Base-by-base conservation (phyloP, 2,888 invertebrate species). In the Crocallis elinguaria region DNA sequence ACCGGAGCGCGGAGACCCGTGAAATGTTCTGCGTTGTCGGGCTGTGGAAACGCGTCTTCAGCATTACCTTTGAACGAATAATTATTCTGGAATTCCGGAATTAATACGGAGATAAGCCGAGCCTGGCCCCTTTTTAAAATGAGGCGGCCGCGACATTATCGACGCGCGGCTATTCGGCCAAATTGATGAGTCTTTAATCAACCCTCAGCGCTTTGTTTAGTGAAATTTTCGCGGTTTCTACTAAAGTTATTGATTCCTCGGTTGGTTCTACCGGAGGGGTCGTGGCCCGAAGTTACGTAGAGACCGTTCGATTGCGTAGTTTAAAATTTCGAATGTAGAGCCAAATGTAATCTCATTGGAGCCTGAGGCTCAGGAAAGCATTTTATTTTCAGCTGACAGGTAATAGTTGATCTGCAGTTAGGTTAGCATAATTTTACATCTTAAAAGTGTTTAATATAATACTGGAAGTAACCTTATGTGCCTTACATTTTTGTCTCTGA, bases 61-160 rank as follows among this genome's bases (percentile, higher is more conserved):
- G 73, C 71, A 62, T 73, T 80, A 80, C 83, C 88, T 89, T 87
- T 87, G 85, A 86, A 83, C 80, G 80, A 79, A 83, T 90, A 89
- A 89, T 90, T 89, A 89, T 84, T 82, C 79, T 64, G 77, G 79
- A 82, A 85, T 86, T 84, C 83, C 77, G 77, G 87, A 85, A 89
- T 88, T 87, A 89, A 86, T 86, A 79, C 81, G 66, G 73, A 78
- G 84, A 85, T 87, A 84, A 88, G 85, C 81, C 73, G 73, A 67
- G 68, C 64, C 70, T 64, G 66, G 65, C 66, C 67, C 72, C 71
- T 61, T 64, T 64, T 64, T 64, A 71, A 72, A 73, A 67, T 67
- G 65, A 63, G 62, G 63, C 52, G 56, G 54, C 29, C 35, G 48
- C 43, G 57, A 44, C 70, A 71, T 74, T 74, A 74, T 73, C 67